Percentiles rank a stretch among this genome's conserved stretches.
These are phyloP conservation scores for Ondatra zibethicus DNA, from an alignment of 2,113 vertebrate species.

Conservation along the genomic window DNA sequence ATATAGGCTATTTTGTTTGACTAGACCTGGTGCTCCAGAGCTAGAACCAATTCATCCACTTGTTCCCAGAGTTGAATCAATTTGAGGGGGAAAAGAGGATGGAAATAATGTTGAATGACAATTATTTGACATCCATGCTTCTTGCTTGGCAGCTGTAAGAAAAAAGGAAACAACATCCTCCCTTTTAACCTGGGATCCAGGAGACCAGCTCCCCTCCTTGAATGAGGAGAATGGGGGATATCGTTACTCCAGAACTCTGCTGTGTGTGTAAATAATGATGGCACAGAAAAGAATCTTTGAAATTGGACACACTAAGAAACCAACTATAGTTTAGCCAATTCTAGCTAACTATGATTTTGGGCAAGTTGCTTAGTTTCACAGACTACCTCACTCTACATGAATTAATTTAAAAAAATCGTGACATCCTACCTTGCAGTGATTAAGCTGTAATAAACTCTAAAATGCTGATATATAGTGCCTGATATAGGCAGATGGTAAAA, in stretches of 20 bases:
- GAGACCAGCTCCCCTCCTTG: not conserved
- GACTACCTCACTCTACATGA: not conserved
- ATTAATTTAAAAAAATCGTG: conserved; percentile 26
- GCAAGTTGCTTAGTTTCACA: not conserved
- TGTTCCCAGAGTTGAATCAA: not conserved
- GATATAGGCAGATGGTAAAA: not conserved
- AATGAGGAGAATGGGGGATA: not conserved
- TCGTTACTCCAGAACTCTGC: not conserved
- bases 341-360: not conserved
- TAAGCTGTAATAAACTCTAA: not conserved
- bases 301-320: not conserved
- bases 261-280: not conserved
- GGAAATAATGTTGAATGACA: not conserved
- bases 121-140: not conserved
- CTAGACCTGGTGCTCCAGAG: not conserved
- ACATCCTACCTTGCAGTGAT: not conserved
- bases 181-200: not conserved
- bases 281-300: not conserved
- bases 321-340: not conserved
- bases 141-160: not conserved
- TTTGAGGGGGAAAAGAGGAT: not conserved
- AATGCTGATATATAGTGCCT: not conserved
- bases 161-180: not conserved
- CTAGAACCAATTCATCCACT: not conserved
- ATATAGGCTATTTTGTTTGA: not conserved